Evolutionary conservation across 1,140 invertebrate species (phyloP), one percentile per base, ranked within the genome.

Genomic region (Vanessa atalanta): DNA sequence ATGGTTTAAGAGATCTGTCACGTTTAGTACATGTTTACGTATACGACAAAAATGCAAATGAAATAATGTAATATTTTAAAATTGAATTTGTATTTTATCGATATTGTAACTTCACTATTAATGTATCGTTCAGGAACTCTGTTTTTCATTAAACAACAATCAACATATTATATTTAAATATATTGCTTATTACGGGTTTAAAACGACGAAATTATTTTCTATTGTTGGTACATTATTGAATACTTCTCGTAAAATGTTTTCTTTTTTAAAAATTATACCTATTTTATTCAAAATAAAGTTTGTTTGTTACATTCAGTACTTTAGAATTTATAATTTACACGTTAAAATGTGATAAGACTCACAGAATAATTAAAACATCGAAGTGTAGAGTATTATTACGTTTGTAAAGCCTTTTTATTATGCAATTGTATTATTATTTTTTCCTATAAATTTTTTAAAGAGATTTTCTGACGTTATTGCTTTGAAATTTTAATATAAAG

Each of bases 11-110:
- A 91, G 88, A 91, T 91, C 89, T 82, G 82, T 80, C 76, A 77
- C 83, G 80, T 72, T 70, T 82, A 57, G 53, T 11, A 57, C 20
- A 57, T 57, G 16, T 57, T 16, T 1, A 16, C 20, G 16, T 57
- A 86, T 80, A 86, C 72, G 75, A 82, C 78, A 80, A 86, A 79
- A 88, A 91, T 90, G 88, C 88, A 92, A 88, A 80, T 74, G 82
- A 88, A 84, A 75, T 23, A 79, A 77, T 77, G 71, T 77, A 66
- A 70, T 67, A 50, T 53, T 72, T 72, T 37, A 65, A 68, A 26
- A 20, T 23, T 55, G 64, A 73, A 69, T 71, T 73, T 65, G 63
- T 72, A 75, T 68, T 81, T 74, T 79, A 79, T 83, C 74, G 78
- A 78, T 79, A 83, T 78, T 79, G 76, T 77, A 72, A 78, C 70